Base-by-base conservation (phyloP, 2,888 invertebrate species). In the Meteorus colon region DNA sequence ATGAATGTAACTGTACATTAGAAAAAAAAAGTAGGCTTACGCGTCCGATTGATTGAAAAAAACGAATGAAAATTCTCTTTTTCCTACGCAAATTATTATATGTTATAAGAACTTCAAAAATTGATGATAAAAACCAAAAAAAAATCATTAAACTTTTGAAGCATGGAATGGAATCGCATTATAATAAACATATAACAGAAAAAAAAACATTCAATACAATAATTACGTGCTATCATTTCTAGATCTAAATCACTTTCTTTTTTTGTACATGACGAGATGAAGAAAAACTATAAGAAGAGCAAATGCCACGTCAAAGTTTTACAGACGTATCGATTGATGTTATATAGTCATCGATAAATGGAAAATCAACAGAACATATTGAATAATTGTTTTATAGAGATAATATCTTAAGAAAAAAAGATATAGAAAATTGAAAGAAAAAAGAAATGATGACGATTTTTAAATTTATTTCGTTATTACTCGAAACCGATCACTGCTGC, bases 281-380 rank as follows among this genome's bases (percentile, higher is more conserved):
- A 74, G 24, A 72, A 69, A 31, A 60, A 74, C 24, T 31, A 65
- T 31, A 55, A 55, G 3, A 48, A 48, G 3, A 48, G 14, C 48
- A 55, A 69, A n/a, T 48, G n/a, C 16, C 34, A 29, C 73, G 63
- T 69, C 74, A 69, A 34, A 48, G 65, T 66, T 65, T 79, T 77
- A 74, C 81, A 78, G 77, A 76, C 68, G 74, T 81, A 81, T 79
- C 77, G 73, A 82, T 83, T 79, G 81, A 82, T 82, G 81, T 81
- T 81, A 67, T 59, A 76, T 79, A 80, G 74, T 65, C 55, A 65
- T 77, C 66, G 63, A 63, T 10, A 31, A 34, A 62, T 14, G 29
- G 8, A 65, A 79, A 60, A 29, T 19, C n/a, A 55, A 19, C 2
- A 5, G 19, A 6, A 55, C n/a, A 48, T 48, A 16, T n/a, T 48